Conservation (phyloP, 2,888 invertebrate genomes). For the Drosophila diplacantha region DNA sequence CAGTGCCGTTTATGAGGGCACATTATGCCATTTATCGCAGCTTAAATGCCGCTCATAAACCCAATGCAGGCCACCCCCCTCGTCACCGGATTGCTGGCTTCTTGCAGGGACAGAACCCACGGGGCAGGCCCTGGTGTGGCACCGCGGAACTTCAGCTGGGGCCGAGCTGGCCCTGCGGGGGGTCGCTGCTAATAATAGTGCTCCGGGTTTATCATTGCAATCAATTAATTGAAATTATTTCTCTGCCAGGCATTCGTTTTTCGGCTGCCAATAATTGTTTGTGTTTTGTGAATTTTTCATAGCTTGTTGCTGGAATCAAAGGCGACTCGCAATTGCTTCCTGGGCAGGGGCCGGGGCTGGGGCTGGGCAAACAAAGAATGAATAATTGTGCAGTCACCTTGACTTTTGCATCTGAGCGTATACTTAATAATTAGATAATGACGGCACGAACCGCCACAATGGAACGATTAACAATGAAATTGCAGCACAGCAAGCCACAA, state of each 20-base stretch:
- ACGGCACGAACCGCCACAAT: constrained; percentile 40
- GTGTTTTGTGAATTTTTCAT: constrained; percentile 14
- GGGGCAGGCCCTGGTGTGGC: constrained; percentile 16
- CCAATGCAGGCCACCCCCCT: constrained; percentile 32
- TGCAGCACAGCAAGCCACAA: constrained; percentile 29
- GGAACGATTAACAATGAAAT: constrained; percentile 47
- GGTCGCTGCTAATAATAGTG: constrained; percentile 26
- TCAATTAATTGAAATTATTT: constrained; percentile 42
- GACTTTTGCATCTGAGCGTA: constrained; percentile 62
- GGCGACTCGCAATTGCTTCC: constrained; percentile 30
- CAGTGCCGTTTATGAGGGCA: constrained; percentile 68
- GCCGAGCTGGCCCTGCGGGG: constrained; percentile 15
- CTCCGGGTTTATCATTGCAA: constrained; percentile 35
- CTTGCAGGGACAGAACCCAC: constrained; percentile 17
- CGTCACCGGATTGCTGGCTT: constrained; percentile 17
- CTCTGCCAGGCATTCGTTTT: constrained; percentile 19
- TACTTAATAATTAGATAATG: constrained; percentile 61
- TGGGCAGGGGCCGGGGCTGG: constrained; percentile 13
- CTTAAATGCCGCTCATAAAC: constrained; percentile 65
- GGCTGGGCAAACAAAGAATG: constrained; percentile 32
- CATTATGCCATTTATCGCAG: constrained; percentile 71
- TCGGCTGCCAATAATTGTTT: constrained; percentile 28
- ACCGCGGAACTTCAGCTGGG: constrained; percentile 10
- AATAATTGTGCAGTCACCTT: constrained; percentile 67
- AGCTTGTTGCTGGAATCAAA: constrained; percentile 25